Percentiles rank a stretch among this genome's conserved stretches.
Conservation (phyloP, 2,797 vertebrate species). For the Nyctalus aviator region DNA sequence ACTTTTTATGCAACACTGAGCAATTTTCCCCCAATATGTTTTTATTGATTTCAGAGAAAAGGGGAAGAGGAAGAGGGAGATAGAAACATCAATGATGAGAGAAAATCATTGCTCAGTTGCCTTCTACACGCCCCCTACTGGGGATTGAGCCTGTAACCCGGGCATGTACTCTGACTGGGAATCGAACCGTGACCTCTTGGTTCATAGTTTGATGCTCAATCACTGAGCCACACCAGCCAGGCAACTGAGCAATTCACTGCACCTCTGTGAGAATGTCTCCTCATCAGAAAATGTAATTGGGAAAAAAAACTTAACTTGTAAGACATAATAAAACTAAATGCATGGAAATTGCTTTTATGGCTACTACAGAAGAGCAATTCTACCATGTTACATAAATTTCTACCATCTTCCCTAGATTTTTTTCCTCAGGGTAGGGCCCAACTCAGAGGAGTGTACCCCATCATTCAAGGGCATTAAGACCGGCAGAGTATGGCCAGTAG, state of each 20-base stretch:
- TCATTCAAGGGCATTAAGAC: not conserved
- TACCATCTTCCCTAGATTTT: slow-evolving; percentile 1
- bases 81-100: too few relatives aligned
- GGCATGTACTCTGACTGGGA: too few relatives aligned
- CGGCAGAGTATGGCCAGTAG: not conserved
- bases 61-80: too few relatives aligned
- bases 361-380: slow-evolving; percentile 42
- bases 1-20: not conserved
- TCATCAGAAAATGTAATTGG: slow-evolving; percentile 32
- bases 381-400: slow-evolving; percentile 11
- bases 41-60: too few relatives aligned
- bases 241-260: not conserved
- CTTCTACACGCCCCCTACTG: too few relatives aligned
- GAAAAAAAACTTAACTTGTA: not conserved
- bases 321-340: slow-evolving; percentile 17
- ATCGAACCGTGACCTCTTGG: too few relatives aligned
- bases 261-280: slow-evolving; percentile 25
- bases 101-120: too few relatives aligned
- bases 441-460: not conserved
- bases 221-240: too few relatives aligned
- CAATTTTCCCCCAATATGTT: not conserved
- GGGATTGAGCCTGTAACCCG: too few relatives aligned
- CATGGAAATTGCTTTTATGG: not conserved
- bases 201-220: too few relatives aligned
- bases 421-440: not conserved